Evolutionary conservation across 1,140 invertebrate genomes (phyloP), one percentile per base, ranked within the genome.

Genomic region (Chironomus tepperi): DNA sequence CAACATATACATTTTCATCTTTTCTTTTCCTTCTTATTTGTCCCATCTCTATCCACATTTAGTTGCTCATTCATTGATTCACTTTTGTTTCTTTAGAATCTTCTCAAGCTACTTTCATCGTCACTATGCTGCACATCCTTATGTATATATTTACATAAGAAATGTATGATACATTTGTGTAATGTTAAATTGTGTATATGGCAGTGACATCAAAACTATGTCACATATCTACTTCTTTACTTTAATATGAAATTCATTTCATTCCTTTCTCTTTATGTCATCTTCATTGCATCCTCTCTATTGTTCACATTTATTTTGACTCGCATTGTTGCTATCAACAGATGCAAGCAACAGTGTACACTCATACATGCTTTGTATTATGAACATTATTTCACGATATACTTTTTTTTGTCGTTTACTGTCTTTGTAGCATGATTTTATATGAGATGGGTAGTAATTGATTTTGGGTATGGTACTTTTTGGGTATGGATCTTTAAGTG

Each of bases 201-300:
- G 12, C 47, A 57, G 47, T 57, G 47, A 57, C 47, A 57, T 57
- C 47, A 15, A 15, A 57, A 57, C 47, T 57, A n/a, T 57, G 47
- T 57, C 47, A 57, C 47, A 57, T 57, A 57, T 34, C 24, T 34
- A 34, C 5, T 34, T 34, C n/a, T 34, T 2, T 34, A 15, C 47
- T 57, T 57, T 57, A 57, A 57, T 57, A 57, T 57, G 47, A 57
- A 57, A 57, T 57, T 57, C 47, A 57, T 57, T 57, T 57, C 47
- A 57, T 57, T 57, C 47, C 10, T 57, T 57, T 57, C 5, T 12
- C 12, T 12, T n/a, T 57, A 57, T 57, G 47, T 57, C 47, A n/a
- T 12, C 24, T n/a, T 57, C 47, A n/a, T n/a, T 57, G n/a, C 12
- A n/a, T 57, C 12, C 47, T 57, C 5, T 57, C 47, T 57, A 12